Conservation (phyloP, 2,113 vertebrate genomes). For the Chloropsis cyanopogon region DNA sequence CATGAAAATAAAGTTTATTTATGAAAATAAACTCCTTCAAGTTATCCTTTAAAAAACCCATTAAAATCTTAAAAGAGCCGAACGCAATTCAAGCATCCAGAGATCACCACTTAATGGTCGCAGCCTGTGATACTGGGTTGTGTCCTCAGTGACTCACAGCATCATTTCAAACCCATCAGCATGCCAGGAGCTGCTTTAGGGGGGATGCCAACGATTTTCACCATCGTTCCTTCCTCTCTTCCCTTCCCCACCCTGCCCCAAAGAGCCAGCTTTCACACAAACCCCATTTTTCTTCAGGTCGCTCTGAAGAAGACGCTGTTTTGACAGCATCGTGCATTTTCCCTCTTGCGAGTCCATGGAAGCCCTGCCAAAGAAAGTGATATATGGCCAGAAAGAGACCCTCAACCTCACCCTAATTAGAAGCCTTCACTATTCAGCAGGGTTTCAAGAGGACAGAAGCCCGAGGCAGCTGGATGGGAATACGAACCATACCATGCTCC, state of each 20-base stretch:
- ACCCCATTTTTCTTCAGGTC: not conserved
- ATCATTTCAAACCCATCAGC: not conserved
- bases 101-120: not conserved
- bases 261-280: not conserved
- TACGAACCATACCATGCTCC: constrained; percentile 4
- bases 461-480: constrained; percentile 27
- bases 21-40: not conserved
- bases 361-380: constrained; percentile 18
- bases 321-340: not conserved
- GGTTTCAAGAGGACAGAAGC: constrained; percentile 37
- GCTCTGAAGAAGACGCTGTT: not conserved
- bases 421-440: not conserved
- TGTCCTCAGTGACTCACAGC: not conserved
- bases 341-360: not conserved
- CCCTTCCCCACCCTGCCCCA: not conserved
- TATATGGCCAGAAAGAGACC: constrained; percentile 3
- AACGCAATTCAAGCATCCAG: not conserved
- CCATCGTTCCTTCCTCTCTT: not conserved
- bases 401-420: not conserved
- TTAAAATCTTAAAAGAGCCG: not conserved
- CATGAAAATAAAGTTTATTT: not conserved
- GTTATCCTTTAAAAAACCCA: not conserved
- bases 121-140: not conserved
- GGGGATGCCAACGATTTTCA: not conserved
- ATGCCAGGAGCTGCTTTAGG: not conserved